These are phyloP conservation scores for Eonycteris spelaea DNA, from an alignment of 2,113 vertebrate species.

Conservation along the genomic window DNA sequence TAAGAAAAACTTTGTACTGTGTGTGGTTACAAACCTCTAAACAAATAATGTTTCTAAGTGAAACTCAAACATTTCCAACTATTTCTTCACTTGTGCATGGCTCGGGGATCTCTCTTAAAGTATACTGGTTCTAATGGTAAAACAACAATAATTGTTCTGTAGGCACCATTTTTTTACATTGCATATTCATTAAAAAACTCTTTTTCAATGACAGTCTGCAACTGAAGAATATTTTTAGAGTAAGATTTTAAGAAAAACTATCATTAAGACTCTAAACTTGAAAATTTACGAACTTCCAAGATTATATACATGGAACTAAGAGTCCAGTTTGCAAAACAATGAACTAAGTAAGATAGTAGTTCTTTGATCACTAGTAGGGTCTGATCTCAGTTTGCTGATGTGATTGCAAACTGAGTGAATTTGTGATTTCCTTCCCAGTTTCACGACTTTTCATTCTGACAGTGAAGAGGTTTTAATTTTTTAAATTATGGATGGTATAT, in stretches of 20 bases:
- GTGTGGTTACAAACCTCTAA: not conserved
- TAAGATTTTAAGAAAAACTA: constrained; percentile 32
- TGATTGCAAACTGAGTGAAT: not conserved
- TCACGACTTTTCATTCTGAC: constrained; percentile 13
- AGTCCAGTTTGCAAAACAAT: not conserved
- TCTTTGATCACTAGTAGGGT: not conserved
- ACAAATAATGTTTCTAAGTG: not conserved
- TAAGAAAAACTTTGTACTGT: not conserved
- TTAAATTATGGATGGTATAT: not conserved
- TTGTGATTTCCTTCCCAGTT: not conserved
- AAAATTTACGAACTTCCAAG: not conserved
- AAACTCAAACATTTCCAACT: not conserved
- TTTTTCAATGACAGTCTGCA: not conserved
- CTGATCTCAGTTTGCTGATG: not conserved
- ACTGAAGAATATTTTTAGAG: constrained; percentile 8
- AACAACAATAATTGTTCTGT: not conserved
- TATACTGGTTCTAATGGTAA: not conserved
- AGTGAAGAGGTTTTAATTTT: constrained; percentile 6
- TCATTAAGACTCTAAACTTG: not conserved
- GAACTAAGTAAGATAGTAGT: not conserved
- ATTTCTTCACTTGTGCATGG: not conserved
- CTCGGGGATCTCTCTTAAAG: not conserved
- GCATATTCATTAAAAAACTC: not conserved
- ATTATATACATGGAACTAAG: not conserved
- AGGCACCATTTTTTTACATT: not conserved